Evolutionary conservation across 2,113 vertebrate species (phyloP).

Genomic region (Microtus montanus): DNA sequence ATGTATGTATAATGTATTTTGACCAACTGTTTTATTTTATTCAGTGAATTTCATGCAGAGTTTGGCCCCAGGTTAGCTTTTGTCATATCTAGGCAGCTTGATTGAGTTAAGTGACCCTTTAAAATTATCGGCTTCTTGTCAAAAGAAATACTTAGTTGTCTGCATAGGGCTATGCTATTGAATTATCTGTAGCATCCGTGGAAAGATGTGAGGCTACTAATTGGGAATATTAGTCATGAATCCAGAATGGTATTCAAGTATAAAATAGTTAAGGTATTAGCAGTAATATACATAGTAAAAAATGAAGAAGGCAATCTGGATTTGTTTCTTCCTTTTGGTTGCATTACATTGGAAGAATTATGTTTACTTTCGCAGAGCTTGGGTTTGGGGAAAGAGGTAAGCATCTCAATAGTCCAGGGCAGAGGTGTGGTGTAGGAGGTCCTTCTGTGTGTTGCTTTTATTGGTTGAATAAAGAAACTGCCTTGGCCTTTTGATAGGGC

Average conservation of each 20-base stretch:
- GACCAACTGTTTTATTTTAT: background rate
- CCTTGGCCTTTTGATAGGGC: too few species aligned
- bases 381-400: background rate
- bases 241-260: background rate
- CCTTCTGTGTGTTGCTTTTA: too few species aligned
- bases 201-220: background rate
- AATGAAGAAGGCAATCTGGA: background rate
- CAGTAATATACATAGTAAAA: background rate
- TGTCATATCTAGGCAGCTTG: background rate
- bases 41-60: background rate
- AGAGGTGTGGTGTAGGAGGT: background rate
- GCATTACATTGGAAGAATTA: background rate
- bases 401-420: background rate
- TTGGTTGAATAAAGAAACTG: too few species aligned
- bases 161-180: background rate
- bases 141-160: constrained; percentile 18
- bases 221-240: background rate
- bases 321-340: background rate
- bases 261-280: background rate
- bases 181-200: background rate
- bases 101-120: background rate
- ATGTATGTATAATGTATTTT: background rate
- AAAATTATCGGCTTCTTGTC: background rate
- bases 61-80: background rate
- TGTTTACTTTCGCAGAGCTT: background rate